phyloP scores from a whole-genome alignment of 1,140 invertebrate species.

The Drosophila pachea region DNA sequence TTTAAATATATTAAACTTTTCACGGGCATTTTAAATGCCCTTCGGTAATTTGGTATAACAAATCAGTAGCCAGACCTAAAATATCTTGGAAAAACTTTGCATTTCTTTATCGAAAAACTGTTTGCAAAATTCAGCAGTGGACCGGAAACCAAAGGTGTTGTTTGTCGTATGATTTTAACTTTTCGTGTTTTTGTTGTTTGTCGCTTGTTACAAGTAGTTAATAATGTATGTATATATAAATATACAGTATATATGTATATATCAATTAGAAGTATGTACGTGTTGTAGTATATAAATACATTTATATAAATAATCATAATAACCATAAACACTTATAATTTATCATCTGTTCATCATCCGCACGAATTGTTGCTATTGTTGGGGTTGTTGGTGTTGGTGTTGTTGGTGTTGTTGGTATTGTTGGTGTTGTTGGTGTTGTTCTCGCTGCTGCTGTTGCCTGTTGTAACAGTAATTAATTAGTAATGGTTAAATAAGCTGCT shows the following conservation, averaged over 20 bases:
- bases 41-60: slow-evolving; percentile 63
- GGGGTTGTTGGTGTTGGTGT: slow-evolving; percentile 43
- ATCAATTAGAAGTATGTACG: slow-evolving; percentile 54
- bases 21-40: slow-evolving; percentile 64
- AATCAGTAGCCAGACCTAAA: slow-evolving; percentile 38
- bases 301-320: slow-evolving; percentile 73
- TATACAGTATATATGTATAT: too few relatives aligned
- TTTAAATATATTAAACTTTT: slow-evolving; percentile 29
- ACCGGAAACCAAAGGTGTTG: slow-evolving; percentile 28
- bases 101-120: not conserved
- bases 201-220: slow-evolving; percentile 43
- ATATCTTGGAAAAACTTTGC: not conserved
- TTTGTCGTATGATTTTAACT: slow-evolving; percentile 45
- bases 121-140: slow-evolving; percentile 1
- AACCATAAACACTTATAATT: slow-evolving; percentile 64
- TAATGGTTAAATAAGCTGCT: slow-evolving; percentile 75
- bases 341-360: slow-evolving; percentile 59
- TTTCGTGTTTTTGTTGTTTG: slow-evolving; percentile 19
- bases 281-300: slow-evolving; percentile 63
- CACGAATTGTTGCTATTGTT: slow-evolving; percentile 67
- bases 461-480: slow-evolving; percentile 74
- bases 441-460: slow-evolving; percentile 53
- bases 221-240: slow-evolving; percentile 26
- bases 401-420: slow-evolving; percentile 41
- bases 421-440: slow-evolving; percentile 39